A percentile compares a stretch with the other conserved stretches of the same genome.
These are phyloP conservation scores for Macrobrachium rosenbergii DNA, from an alignment of 1,140 invertebrate genomes.

Conservation along the genomic window DNA sequence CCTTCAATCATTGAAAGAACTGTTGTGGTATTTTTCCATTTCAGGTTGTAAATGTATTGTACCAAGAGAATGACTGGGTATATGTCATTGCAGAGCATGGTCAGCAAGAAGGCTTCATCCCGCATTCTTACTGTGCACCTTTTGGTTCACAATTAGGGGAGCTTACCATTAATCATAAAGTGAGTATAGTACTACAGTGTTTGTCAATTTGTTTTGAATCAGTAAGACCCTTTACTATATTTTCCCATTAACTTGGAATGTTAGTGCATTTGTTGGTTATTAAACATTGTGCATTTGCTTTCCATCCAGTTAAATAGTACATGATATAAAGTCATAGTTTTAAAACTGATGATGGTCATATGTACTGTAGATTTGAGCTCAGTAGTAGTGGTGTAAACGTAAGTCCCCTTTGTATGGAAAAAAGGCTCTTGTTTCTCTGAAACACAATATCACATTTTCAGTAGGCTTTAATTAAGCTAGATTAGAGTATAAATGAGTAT, in stretches of 20 bases:
- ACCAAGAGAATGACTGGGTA: conserved; percentile 96
- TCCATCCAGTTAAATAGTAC: too few relatives aligned
- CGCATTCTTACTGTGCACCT: conserved; percentile 91
- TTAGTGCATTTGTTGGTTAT: neutral
- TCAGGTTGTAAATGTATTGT: conserved; percentile 90
- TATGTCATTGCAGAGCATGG: conserved; percentile 93
- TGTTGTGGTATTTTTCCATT: conserved; percentile 52
- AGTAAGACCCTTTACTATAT: neutral
- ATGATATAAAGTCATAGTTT: too few relatives aligned
- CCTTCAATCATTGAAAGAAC: neutral
- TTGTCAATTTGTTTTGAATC: too few relatives aligned
- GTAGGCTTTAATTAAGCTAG: too few relatives aligned
- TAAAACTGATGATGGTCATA: too few relatives aligned
- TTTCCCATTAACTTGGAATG: neutral
- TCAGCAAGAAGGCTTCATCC: conserved; percentile 92
- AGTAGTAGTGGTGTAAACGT: too few relatives aligned
- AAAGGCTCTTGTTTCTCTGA: too few relatives aligned
- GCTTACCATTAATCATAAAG: conserved; percentile 76
- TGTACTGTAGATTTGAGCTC: too few relatives aligned
- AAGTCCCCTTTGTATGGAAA: too few relatives aligned
- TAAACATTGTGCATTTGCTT: too few relatives aligned
- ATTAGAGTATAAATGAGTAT: too few relatives aligned
- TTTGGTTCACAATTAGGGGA: conserved; percentile 84
- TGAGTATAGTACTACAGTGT: conserved; percentile 13
- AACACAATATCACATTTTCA: too few relatives aligned